These are phyloP conservation scores for Chiroxiphia lanceolata DNA, from an alignment of 2,797 vertebrate genomes.

Conservation along the genomic window DNA sequence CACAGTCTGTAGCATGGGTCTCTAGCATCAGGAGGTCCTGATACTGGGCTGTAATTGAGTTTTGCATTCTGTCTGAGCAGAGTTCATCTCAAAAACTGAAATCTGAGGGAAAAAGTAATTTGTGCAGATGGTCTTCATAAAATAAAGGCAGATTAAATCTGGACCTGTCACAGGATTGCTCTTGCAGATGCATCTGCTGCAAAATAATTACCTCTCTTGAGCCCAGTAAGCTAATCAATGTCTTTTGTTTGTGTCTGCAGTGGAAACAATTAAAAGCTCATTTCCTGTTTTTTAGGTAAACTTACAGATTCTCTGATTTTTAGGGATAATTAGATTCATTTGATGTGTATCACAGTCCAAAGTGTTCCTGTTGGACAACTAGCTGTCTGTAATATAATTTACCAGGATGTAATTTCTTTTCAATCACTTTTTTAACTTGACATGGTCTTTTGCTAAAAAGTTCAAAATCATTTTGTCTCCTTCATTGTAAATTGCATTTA, in stretches of 20 bases:
- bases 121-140: conserved; percentile 73
- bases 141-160: conserved; percentile 69
- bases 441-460: conserved; percentile 20
- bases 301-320: conserved; percentile 59
- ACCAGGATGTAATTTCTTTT: conserved; percentile 58
- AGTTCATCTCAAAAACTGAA: conserved; percentile 64
- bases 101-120: conserved; percentile 49
- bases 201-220: conserved; percentile 69
- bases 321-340: conserved; percentile 72
- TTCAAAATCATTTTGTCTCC: conserved; percentile 1
- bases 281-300: conserved; percentile 63
- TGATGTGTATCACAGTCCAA: conserved; percentile 64
- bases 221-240: conserved; percentile 44
- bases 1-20: background rate
- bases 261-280: conserved; percentile 70
- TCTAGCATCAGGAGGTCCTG: conserved; percentile 47
- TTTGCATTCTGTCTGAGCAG: conserved; percentile 42
- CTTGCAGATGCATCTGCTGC: conserved; percentile 57
- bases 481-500: background rate
- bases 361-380: conserved; percentile 64
- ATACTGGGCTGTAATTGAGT: conserved; percentile 67
- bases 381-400: conserved; percentile 74
- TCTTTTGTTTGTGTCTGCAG: conserved; percentile 53
- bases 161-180: conserved; percentile 37
- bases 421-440: conserved; percentile 42